These are phyloP conservation scores for Podilymbus podiceps DNA, from an alignment of 2,113 vertebrate genomes.

Conservation along the genomic window DNA sequence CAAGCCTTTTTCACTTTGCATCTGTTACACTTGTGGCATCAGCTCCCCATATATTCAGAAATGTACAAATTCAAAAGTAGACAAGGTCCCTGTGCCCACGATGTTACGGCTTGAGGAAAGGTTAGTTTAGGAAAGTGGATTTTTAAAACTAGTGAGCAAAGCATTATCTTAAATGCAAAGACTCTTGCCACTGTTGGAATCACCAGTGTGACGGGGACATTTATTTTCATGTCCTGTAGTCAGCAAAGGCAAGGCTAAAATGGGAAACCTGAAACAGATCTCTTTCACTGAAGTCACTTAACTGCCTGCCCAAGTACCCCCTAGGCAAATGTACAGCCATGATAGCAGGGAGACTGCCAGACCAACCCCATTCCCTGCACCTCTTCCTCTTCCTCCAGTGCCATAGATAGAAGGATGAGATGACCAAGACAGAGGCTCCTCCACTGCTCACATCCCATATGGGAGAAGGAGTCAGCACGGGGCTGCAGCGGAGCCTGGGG, in stretches of 20 bases:
- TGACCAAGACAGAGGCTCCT: background rate
- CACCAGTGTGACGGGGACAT: background rate
- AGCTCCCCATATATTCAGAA: background rate
- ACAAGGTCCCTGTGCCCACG: background rate
- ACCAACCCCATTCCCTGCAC: background rate
- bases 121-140: background rate
- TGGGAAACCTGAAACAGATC: background rate
- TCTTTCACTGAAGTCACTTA: background rate
- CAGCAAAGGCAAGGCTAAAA: background rate
- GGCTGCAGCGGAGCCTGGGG: background rate
- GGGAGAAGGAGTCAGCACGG: background rate
- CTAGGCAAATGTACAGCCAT: background rate
- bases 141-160: background rate
- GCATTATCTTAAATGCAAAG: background rate
- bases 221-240: background rate
- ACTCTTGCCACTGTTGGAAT: background rate
- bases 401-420: rapidly evolving
- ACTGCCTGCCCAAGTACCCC: rapidly evolving
- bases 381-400: background rate
- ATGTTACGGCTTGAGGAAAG: background rate
- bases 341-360: background rate
- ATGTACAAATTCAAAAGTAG: background rate
- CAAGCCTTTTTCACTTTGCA: background rate
- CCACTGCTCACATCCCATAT: rapidly evolving
- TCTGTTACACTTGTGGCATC: rapidly evolving